Evolutionary conservation across 2,888 invertebrate genomes (phyloP).

Genomic region (Ophioninae sp.): DNA sequence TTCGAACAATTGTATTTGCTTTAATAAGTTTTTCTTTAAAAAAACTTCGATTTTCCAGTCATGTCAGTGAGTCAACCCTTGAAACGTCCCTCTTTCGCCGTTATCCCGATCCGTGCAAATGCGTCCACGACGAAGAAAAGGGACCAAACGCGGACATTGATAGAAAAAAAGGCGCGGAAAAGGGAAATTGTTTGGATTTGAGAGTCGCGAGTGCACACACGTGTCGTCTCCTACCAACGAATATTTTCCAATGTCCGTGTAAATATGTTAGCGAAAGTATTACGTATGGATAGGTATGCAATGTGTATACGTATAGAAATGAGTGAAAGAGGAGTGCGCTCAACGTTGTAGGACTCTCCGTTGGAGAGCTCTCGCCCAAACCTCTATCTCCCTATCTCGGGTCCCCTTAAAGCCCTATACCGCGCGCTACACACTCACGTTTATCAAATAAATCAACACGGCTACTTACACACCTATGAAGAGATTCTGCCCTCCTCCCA

Average conservation of each 20-base stretch:
- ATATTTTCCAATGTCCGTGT: conserved; percentile 31
- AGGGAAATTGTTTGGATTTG: conserved; percentile 52
- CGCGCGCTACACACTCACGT: conserved; percentile 69
- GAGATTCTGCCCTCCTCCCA: conserved; percentile 70
- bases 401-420: conserved; percentile 75
- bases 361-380: conserved; percentile 77
- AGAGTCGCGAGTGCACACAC: conserved; percentile 47
- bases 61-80: neutral
- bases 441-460: conserved; percentile 80
- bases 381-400: conserved; percentile 62
- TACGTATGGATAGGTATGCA: conserved; percentile 22
- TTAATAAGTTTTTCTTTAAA: too few relatives aligned
- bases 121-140: conserved; percentile 26
- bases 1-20: too few relatives aligned
- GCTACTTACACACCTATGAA: conserved; percentile 78
- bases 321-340: conserved; percentile 76
- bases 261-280: conserved; percentile 37
- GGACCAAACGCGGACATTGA: conserved; percentile 53
- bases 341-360: conserved; percentile 79
- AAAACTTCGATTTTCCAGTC: too few relatives aligned
- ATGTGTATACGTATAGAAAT: conserved; percentile 18
- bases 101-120: conserved; percentile 21
- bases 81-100: conserved; percentile 7
- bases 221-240: conserved; percentile 40
- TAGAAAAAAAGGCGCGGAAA: conserved; percentile 51